Evolutionary conservation across 2,113 vertebrate genomes (phyloP), one percentile per base, ranked within the genome.

Genomic region (Seriola dumerili): DNA sequence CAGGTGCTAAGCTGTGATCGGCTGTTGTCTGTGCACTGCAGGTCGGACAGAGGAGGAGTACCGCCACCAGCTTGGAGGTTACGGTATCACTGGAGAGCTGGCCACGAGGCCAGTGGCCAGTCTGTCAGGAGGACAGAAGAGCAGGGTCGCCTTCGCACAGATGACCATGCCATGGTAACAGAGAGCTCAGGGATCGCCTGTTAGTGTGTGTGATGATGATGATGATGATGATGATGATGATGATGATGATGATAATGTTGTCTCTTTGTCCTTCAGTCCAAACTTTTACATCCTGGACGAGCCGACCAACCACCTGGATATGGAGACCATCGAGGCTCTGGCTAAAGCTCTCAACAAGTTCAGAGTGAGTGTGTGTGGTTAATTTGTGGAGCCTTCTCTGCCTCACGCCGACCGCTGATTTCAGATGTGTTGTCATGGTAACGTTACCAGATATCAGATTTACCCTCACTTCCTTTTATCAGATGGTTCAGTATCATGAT

Each of bases 221-320:
- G 62, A 21, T 72, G 76, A 25, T 70, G 58, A 17, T 81, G n/a
- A n/a, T n/a, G n/a, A n/a, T n/a, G n/a, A n/a, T n/a, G n/a, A n/a
- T n/a, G 72, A 19, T 61, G 36, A 2, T 64, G 59, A 7, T 48
- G 14, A 32, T 29, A 29, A 29, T 63, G 72, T 66, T 9, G 6
- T 66, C 17, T 74, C 3, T 12, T 0, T 79, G 8, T 78, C 64
- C 91, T 93, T 66, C 85, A 99, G 98, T 76, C 98, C 98, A 29
- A 99, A 99, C 94, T 99, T 99, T 92, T 99, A 99, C 87, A 95
- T 99, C 80, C 95, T 99, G 82, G 98, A 99, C 68, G 98, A 99
- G 80, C 98, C 98, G 0, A 99, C 98, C 4, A 99, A 99, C 92
- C 98, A 99, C 83, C 93, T 99, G 93, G 98, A 99, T 93, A 99